A percentile compares a stretch with the other conserved stretches of the same genome.
phyloP scores from a whole-genome alignment of 1,140 invertebrate species.

The Oncopodura yosiiana region DNA sequence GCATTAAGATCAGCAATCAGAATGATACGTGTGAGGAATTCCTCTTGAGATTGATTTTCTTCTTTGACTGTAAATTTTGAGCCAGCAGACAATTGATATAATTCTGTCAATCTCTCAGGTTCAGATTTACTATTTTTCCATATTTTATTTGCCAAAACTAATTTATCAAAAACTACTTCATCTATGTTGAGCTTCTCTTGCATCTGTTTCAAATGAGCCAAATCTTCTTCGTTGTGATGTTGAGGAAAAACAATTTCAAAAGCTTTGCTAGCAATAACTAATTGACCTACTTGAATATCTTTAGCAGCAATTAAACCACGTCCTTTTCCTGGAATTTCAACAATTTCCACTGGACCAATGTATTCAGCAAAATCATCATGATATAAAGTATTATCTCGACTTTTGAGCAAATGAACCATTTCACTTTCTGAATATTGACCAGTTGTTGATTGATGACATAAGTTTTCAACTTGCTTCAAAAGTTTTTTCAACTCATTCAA shows the following conservation, averaged over 20 bases:
- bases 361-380: neutral
- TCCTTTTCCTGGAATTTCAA: neutral
- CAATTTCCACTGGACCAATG: neutral
- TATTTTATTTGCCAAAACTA: neutral
- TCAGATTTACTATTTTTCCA: neutral
- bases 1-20: neutral
- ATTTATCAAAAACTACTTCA: neutral
- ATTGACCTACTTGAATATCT: conserved; percentile 6
- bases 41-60: no score
- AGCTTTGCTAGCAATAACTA: neutral
- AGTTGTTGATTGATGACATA: neutral
- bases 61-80: no score
- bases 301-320: conserved; percentile 6
- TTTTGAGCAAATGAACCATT: neutral
- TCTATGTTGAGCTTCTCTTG: no score
- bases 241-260: neutral
- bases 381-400: neutral
- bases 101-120: no score
- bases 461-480: neutral
- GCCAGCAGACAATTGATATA: no score
- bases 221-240: neutral
- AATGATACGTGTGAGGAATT: no score
- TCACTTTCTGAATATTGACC: neutral
- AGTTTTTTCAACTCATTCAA: no score
- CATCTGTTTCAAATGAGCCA: no score